These are phyloP conservation scores for Alces alces DNA, from an alignment of 2,113 vertebrate species.

Conservation along the genomic window DNA sequence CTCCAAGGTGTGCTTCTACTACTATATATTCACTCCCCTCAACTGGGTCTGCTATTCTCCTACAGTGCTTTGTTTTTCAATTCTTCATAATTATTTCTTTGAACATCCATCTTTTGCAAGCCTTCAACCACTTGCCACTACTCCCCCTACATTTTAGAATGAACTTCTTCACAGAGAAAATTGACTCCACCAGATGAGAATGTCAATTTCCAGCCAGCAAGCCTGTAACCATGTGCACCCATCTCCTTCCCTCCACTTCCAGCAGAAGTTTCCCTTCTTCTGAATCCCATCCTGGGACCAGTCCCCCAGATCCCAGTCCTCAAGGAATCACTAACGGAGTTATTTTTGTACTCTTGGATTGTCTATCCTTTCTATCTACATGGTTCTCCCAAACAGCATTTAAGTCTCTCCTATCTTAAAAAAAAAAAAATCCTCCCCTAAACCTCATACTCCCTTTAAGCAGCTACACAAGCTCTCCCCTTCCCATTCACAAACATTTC, in stretches of 20 bases:
- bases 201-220: background rate
- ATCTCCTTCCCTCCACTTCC: background rate
- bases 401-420: background rate
- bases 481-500: background rate
- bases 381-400: background rate
- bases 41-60: background rate
- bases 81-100: background rate
- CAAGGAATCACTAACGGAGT: background rate
- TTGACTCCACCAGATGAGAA: background rate
- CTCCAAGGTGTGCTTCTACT: background rate
- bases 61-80: background rate
- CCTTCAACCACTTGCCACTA: background rate
- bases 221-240: background rate
- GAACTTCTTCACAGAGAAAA: background rate
- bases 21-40: background rate
- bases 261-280: background rate
- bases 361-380: background rate
- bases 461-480: background rate
- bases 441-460: background rate
- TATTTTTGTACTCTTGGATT: background rate
- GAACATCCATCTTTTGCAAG: background rate
- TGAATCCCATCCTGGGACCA: background rate
- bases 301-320: background rate
- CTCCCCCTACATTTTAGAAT: background rate
- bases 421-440: background rate